Conservation (phyloP, 2,888 invertebrate genomes). For the Pammene aurita region DNA sequence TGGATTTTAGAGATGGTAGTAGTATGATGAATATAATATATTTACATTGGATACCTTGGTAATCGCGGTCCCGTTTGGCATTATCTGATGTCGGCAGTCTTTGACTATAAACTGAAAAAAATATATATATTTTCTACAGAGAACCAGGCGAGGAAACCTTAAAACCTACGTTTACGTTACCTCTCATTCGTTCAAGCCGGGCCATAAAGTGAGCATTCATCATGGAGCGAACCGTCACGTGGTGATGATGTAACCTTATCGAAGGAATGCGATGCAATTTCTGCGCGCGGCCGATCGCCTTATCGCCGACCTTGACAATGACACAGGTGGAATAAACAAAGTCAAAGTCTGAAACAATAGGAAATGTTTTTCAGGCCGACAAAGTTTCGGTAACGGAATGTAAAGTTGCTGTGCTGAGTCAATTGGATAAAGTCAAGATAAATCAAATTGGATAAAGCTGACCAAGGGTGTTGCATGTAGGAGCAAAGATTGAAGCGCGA, state of each 20-base stretch:
- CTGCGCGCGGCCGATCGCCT: conserved; percentile 37
- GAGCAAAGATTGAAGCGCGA: too few species aligned
- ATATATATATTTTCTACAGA: not conserved
- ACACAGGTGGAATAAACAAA: conserved; percentile 33
- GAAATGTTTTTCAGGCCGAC: not conserved
- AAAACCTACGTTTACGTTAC: conserved; percentile 1
- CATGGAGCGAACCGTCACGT: conserved; percentile 59
- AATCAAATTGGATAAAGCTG: too few species aligned
- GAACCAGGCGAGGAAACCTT: not conserved
- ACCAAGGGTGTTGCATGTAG: too few species aligned
- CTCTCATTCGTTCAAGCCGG: not conserved
- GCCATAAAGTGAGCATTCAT: conserved; percentile 19
- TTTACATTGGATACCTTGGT: too few species aligned
- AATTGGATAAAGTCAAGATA: too few species aligned
- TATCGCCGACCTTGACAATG: conserved; percentile 45
- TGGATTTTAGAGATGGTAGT: too few species aligned
- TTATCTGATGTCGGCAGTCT: too few species aligned
- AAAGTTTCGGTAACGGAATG: too few species aligned
- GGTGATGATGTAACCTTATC: conserved; percentile 74
- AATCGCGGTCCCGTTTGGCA: too few species aligned
- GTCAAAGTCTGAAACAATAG: not conserved
- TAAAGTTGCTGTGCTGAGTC: too few species aligned
- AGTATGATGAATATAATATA: too few species aligned
- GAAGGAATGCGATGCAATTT: conserved; percentile 65
- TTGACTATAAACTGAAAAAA: too few species aligned